These are phyloP conservation scores for Drosophila kohkoa DNA, from an alignment of 1,140 invertebrate species.

Conservation along the genomic window DNA sequence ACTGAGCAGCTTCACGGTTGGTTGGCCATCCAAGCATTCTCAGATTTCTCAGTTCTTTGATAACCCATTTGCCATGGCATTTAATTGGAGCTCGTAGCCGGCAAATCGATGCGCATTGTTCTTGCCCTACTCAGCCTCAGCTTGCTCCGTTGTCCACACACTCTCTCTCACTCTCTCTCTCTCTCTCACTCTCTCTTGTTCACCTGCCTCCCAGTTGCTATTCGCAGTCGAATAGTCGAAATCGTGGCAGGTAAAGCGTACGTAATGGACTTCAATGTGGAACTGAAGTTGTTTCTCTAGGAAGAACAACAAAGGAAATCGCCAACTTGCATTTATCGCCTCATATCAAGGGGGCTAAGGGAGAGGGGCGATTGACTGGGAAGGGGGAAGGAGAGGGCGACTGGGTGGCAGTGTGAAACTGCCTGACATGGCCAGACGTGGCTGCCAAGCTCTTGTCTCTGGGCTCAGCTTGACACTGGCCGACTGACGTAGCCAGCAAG, in stretches of 20 bases:
- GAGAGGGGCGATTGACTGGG: background rate
- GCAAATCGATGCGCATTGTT: slow-evolving; percentile 50
- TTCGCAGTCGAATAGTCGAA: slow-evolving; percentile 2
- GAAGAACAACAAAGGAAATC: slow-evolving; percentile 66
- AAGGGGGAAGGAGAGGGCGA: background rate
- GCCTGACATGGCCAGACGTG: slow-evolving; percentile 47
- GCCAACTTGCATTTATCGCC: slow-evolving; percentile 75
- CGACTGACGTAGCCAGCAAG: slow-evolving; percentile 13
- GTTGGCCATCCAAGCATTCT: slow-evolving; percentile 5
- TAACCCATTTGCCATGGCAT: slow-evolving; percentile 38
- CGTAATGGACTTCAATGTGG: slow-evolving; percentile 52
- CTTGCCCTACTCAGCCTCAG: background rate
- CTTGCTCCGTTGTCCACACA: background rate
- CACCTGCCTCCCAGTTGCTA: background rate
- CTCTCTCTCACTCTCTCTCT: background rate
- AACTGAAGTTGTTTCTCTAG: slow-evolving; percentile 32
- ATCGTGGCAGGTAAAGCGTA: slow-evolving; percentile 38
- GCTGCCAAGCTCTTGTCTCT: slow-evolving; percentile 64
- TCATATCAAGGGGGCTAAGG: slow-evolving; percentile 18
- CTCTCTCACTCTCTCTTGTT: background rate
- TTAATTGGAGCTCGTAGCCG: slow-evolving; percentile 46
- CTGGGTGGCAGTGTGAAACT: background rate
- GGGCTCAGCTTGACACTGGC: slow-evolving; percentile 57
- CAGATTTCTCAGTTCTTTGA: slow-evolving; percentile 19
- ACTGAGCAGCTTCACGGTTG: slow-evolving; percentile 28